Evolutionary conservation across 1,140 invertebrate genomes (phyloP).

Genomic region (Bombus superbus): DNA sequence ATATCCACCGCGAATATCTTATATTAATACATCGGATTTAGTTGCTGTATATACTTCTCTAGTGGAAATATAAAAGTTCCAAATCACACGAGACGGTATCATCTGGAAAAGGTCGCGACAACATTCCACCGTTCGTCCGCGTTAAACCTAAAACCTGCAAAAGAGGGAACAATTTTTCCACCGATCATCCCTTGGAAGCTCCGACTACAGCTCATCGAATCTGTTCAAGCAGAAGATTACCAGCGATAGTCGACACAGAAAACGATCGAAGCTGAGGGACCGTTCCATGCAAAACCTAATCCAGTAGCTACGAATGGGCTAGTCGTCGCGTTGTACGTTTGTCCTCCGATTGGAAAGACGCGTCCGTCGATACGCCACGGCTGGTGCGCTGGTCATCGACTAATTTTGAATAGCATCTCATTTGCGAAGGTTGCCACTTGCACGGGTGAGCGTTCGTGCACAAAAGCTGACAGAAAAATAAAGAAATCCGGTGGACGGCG

Average conservation of each 20-base stretch:
- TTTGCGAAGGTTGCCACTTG: constrained; percentile 53
- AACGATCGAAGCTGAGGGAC: background rate
- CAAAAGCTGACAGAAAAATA: constrained; percentile 20
- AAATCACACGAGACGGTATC: too few species aligned
- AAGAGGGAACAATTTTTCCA: background rate
- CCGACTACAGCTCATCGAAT: too few species aligned
- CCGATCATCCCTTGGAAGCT: too few species aligned
- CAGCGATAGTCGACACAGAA: background rate
- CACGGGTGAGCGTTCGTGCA: background rate
- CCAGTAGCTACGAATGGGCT: background rate
- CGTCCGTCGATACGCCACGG: constrained; percentile 38
- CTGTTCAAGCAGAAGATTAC: background rate
- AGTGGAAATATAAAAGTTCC: too few species aligned
- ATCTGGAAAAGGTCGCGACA: too few species aligned
- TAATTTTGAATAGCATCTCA: constrained; percentile 75
- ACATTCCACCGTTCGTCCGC: too few species aligned
- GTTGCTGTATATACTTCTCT: background rate
- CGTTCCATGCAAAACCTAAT: background rate
- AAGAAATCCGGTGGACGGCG: constrained; percentile 9
- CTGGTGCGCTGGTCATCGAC: constrained; percentile 45
- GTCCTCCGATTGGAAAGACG: constrained; percentile 11
- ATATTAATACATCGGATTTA: background rate
- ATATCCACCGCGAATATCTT: background rate
- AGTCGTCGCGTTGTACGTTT: background rate
- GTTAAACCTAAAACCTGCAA: background rate